These are phyloP conservation scores for Amazona guildingii DNA, from an alignment of 2,113 vertebrate species.

Conservation along the genomic window DNA sequence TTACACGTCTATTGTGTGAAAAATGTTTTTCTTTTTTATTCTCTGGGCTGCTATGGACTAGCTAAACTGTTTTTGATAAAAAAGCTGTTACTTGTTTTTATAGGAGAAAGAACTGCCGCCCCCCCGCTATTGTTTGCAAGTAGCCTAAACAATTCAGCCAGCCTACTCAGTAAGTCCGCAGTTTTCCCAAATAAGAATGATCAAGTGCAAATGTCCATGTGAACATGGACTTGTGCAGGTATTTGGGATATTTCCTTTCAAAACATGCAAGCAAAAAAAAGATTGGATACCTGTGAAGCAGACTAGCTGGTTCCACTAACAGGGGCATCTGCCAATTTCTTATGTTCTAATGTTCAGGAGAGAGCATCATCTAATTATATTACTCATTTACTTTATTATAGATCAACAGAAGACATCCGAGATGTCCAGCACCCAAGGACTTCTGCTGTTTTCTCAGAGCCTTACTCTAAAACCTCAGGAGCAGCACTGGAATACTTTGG, in stretches of 20 bases:
- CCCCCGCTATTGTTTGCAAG: background rate
- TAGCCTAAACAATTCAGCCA: background rate
- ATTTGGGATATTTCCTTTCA: background rate
- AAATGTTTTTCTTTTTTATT: background rate
- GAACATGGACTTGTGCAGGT: background rate
- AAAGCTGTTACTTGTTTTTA: background rate
- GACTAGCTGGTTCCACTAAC: background rate
- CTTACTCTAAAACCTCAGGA: background rate
- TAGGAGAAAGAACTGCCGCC: background rate
- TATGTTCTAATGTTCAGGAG: background rate
- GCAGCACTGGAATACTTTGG: background rate
- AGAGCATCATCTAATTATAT: background rate
- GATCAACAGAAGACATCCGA: background rate
- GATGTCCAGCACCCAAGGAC: background rate
- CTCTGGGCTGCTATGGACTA: background rate
- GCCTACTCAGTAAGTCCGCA: background rate
- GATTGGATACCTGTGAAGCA: background rate
- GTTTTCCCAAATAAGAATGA: background rate
- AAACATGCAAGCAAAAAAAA: background rate
- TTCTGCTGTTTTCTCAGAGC: background rate
- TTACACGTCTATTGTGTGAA: background rate
- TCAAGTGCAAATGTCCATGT: background rate
- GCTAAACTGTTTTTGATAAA: background rate
- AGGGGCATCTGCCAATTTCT: background rate
- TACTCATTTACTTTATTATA: background rate